A percentile compares a stretch with the other conserved stretches of the same genome.
phyloP scores from a whole-genome alignment of 2,113 vertebrate species.

The Gadus macrocephalus region DNA sequence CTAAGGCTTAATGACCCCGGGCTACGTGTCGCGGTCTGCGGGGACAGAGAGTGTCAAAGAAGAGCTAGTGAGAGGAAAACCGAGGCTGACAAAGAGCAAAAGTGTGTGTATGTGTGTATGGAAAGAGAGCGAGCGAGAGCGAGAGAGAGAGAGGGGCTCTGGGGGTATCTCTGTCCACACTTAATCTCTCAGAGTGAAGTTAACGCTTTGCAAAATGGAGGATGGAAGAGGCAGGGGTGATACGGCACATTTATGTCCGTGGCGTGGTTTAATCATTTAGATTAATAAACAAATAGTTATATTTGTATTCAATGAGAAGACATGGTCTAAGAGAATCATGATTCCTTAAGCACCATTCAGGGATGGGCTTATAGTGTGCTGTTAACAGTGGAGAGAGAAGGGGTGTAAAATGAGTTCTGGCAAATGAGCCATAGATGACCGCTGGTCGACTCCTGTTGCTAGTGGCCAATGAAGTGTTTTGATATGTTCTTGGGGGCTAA shows the following conservation, averaged over 20 bases:
- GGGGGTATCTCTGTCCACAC: too few species aligned
- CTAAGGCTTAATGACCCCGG: conserved; percentile 18
- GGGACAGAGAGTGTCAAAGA: background rate
- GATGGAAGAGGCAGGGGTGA: background rate
- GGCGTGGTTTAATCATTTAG: conserved; percentile 19
- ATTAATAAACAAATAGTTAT: background rate
- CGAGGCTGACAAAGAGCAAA: too few species aligned
- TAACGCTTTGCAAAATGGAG: too few species aligned
- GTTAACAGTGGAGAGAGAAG: conserved; percentile 8
- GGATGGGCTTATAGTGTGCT: conserved; percentile 16
- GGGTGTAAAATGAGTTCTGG: conserved; percentile 43
- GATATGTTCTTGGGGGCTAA: conserved; percentile 1
- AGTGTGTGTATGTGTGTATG: too few species aligned
- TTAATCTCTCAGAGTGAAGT: too few species aligned
- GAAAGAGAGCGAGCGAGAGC: too few species aligned
- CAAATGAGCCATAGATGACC: conserved; percentile 53
- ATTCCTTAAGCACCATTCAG: conserved; percentile 33
- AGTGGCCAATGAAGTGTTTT: conserved; percentile 17
- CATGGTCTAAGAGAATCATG: conserved; percentile 38
- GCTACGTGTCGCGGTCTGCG: conserved; percentile 5
- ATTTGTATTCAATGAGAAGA: conserved; percentile 6
- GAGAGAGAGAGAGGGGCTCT: too few species aligned
- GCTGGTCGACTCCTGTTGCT: conserved; percentile 16
- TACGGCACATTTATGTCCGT: background rate
- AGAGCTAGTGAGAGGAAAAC: background rate